Evolutionary conservation across 1,140 invertebrate species (phyloP).

Genomic region (Brachystomella parvula): DNA sequence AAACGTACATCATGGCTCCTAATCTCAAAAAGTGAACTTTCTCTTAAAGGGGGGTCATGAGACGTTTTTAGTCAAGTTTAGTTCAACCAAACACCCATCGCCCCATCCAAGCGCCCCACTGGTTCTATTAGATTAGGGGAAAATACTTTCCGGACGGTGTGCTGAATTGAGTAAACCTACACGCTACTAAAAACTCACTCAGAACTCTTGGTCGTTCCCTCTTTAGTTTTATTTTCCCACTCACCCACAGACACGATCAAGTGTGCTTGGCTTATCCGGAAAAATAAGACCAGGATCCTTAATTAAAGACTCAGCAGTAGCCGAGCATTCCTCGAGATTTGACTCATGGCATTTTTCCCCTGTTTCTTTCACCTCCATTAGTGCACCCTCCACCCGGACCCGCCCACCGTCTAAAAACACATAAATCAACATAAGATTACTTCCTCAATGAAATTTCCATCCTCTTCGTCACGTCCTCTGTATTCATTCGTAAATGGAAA

Average conservation of each 20-base stretch:
- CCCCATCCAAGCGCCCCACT: no score
- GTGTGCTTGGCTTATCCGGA: conserved; percentile 25
- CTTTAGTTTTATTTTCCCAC: no score
- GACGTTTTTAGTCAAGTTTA: no score
- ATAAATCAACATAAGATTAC: not conserved
- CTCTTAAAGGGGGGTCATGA: no score
- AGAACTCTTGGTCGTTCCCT: no score
- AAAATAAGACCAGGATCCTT: conserved; percentile 30
- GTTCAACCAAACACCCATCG: no score
- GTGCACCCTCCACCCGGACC: not conserved
- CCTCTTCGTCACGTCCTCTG: not conserved
- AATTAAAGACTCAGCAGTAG: conserved; percentile 26
- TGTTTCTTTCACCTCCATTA: not conserved
- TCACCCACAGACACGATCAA: conserved; percentile 34
- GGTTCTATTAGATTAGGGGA: no score
- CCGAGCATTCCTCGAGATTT: conserved; percentile 27
- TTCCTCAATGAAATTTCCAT: not conserved
- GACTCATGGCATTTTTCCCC: conserved; percentile 10
- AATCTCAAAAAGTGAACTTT: no score
- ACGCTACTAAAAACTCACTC: no score
- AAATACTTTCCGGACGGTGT: no score
- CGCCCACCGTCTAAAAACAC: not conserved
- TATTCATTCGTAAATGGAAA: not conserved
- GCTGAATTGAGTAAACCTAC: no score
- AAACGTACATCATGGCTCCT: no score